Evolutionary conservation across 2,113 vertebrate genomes (phyloP).

Genomic region (Dinomys branickii): DNA sequence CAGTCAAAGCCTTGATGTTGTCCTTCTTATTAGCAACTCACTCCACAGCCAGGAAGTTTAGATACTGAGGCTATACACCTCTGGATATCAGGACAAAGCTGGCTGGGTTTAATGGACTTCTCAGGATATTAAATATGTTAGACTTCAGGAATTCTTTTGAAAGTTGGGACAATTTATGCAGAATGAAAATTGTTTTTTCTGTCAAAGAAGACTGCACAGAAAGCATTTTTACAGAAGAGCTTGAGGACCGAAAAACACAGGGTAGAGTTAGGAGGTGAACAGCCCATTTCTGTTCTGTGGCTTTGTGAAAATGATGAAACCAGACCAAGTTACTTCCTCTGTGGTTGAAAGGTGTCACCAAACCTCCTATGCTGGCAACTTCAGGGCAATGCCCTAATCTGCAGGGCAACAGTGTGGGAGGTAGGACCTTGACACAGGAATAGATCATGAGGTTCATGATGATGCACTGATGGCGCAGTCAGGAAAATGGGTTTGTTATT

Average conservation of each 20-base stretch:
- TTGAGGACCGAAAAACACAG: neutral
- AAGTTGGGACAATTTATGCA: constrained; percentile 31
- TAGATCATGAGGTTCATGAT: too few species aligned
- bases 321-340: neutral
- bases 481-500: neutral
- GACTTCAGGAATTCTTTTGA: constrained; percentile 56
- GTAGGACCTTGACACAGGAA: too few species aligned
- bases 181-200: constrained; percentile 31
- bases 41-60: neutral
- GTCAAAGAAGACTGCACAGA: constrained; percentile 21
- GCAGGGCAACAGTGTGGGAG: neutral
- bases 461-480: too few species aligned
- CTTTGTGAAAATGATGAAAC: constrained; percentile 35
- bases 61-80: neutral
- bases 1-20: too few species aligned
- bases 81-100: neutral
- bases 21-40: neutral
- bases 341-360: neutral
- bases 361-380: neutral
- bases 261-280: neutral
- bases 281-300: neutral
- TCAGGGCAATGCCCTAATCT: too few species aligned
- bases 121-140: constrained; percentile 6
- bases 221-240: constrained; percentile 17
- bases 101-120: neutral